Base-by-base conservation (phyloP, 2,888 invertebrate species). In the Ormyrus labotus region DNA sequence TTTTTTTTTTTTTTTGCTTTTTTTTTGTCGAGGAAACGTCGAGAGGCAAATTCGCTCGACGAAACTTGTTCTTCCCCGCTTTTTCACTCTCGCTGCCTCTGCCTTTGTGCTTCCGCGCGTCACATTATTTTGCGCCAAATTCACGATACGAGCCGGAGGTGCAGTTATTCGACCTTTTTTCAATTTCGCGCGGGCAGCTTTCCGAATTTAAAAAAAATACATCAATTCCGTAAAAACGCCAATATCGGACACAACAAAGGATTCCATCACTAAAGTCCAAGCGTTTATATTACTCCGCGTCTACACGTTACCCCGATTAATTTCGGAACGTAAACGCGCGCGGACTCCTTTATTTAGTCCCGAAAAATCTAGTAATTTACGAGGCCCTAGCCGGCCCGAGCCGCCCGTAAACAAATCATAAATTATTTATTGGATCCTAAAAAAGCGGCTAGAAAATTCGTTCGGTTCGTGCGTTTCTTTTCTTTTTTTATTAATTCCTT, bases 401-500 rank as follows among this genome's bases (percentile, higher is more conserved):
- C n/a, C 55, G 55, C 60, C 76, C 78, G 68, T 81, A 81, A 81
- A 79, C 81, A 81, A 82, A 82, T 69, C 77, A 82, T 80, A 80
- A 82, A 82, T 81, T 81, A 81, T 81, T 82, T 80, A 80, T 82
- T 77, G 73, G 77, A 76, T 68, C 72, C 60, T 74, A 78, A 76
- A 79, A 73, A 63, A n/a, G 34, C 48, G 47, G 57, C 70, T 74
- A 74, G 79, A 69, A 80, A 80, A 80, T 69, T 45, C 11, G 11
- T 51, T 60, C 19, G 19, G 19, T 19, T 19, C 19, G 13, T 13
- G 19, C 19, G 19, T 19, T 34, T 34, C 4, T 34, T 4, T 34
- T 34, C 0, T 34, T 34, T 34, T 34, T 75, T 72, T 76, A 68
- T 74, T 70, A 69, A 67, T 75, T 72, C 67, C 4, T 77, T 73